Percentiles rank a stretch among this genome's conserved stretches.
Conservation (phyloP, 1,140 invertebrate genomes). For the Microplitis demolitor region DNA sequence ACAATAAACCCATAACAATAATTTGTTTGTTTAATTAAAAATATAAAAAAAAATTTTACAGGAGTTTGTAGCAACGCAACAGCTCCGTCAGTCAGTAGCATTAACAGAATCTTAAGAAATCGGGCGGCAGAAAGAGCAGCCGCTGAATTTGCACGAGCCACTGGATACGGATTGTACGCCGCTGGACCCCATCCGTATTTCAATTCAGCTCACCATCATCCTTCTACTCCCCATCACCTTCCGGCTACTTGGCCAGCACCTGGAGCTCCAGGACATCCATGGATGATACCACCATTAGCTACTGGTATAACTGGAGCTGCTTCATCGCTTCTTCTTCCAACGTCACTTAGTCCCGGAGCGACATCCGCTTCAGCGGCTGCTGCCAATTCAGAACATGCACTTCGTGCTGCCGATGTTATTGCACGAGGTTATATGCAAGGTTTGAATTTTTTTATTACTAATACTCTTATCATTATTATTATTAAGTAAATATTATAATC, state of each 20-base stretch:
- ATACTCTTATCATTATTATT: no score
- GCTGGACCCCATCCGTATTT: conserved; percentile 71
- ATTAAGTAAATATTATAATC: no score
- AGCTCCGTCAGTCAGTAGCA: conserved; percentile 89
- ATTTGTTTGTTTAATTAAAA: not conserved
- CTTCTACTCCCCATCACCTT: conserved; percentile 56
- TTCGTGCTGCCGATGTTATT: conserved; percentile 61
- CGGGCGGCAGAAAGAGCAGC: conserved; percentile 90
- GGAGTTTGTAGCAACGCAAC: conserved; percentile 90
- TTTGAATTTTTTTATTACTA: conserved; percentile 21
- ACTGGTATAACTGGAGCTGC: conserved; percentile 57
- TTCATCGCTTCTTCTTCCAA: conserved; percentile 58
- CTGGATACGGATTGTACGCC: conserved; percentile 83
- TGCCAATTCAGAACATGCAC: conserved; percentile 59
- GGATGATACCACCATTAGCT: conserved; percentile 58
- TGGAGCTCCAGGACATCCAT: conserved; percentile 55
- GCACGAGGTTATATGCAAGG: conserved; percentile 65
- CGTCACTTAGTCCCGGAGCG: conserved; percentile 62
- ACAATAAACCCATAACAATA: not conserved
- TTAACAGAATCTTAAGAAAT: conserved; percentile 89
- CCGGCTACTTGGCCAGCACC: conserved; percentile 57
- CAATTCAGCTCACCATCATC: conserved; percentile 53
- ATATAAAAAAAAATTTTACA: conserved; percentile 47
- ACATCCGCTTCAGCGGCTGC: conserved; percentile 58
- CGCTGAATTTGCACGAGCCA: conserved; percentile 88